Conservation (phyloP, 2,113 vertebrate species). For the Oncorhynchus masou region DNA sequence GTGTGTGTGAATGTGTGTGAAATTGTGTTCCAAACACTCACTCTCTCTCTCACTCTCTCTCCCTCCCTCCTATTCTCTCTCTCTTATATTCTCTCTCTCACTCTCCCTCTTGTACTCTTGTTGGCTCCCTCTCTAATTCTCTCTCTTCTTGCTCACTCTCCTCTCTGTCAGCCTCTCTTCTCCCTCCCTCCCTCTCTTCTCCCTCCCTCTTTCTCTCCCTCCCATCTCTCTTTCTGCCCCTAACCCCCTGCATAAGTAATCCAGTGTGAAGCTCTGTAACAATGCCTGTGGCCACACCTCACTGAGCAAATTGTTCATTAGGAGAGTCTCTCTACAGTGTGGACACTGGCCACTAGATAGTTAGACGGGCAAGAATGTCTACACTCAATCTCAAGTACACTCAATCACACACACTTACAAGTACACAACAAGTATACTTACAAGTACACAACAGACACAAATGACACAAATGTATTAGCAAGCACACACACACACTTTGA, state of each 20-base stretch:
- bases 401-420: slow-evolving; percentile 9
- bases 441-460: slow-evolving; percentile 1
- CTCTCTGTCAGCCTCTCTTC: not conserved
- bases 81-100: slow-evolving; percentile 8
- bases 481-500: not conserved
- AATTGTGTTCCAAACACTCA: slow-evolving; percentile 55
- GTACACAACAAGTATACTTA: not conserved
- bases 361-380: slow-evolving; percentile 10
- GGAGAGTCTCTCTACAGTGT: slow-evolving; percentile 34
- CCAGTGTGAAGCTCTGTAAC: slow-evolving; percentile 59
- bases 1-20: slow-evolving; percentile 42
- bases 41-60: slow-evolving; percentile 1
- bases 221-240: slow-evolving; percentile 36
- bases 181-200: not conserved
- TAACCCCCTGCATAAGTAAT: slow-evolving; percentile 54
- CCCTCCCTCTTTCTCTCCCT: not conserved
- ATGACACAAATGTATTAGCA: not conserved
- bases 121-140: not conserved
- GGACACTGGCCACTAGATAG: slow-evolving; percentile 34
- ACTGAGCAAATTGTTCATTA: slow-evolving; percentile 71
- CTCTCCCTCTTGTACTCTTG: not conserved
- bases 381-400: slow-evolving; percentile 4
- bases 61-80: slow-evolving; percentile 30
- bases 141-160: slow-evolving; percentile 11
- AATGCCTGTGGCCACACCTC: slow-evolving; percentile 73